Base-by-base conservation (phyloP, 1,140 invertebrate species). In the Drosophila auraria region DNA sequence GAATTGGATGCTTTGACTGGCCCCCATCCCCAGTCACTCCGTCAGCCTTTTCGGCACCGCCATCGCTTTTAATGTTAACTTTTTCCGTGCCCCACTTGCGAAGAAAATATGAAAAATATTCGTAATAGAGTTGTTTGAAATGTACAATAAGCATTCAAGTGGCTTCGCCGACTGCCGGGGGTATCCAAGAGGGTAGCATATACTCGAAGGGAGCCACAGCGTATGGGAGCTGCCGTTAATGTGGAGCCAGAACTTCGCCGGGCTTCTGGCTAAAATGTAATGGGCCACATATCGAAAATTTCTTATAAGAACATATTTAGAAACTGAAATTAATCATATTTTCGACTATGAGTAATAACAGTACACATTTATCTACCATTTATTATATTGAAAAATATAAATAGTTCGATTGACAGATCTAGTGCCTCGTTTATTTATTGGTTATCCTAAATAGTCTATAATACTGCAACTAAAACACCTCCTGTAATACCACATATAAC, bases 71-170 rank as follows among this genome's bases (percentile, higher is more conserved):
- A 83, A 87, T 83, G 87, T 84, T 80, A 80, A 87, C 78, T 87
- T 83, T 91, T 87, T 83, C 76, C 54, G 76, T 64, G 74, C 81
- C 69, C 75, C 66, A 78, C 76, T 78, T 76, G 83, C 77, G 63
- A 80, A 65, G 65, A 68, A 81, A 91, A 87, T 84, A 87, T 89
- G 87, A 87, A 87, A 91, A 87, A 91, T 90, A 90, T 90, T 90
- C 86, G 86, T 90, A 90, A 90, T 90, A 90, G 86, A 90, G 86
- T 90, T 90, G 86, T 90, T 90, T 90, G 86, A 90, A 90, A 90
- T 90, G 86, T 90, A 90, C 82, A 91, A 90, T 90, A 89, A 89
- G 86, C 82, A 79, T 84, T 89, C 84, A 87, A 87, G 84, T 87
- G 81, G 84, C 84, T 89, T 82, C 83, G 65, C 71, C 61, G 53